Evolutionary conservation across 2,888 invertebrate species (phyloP).

Genomic region (Capitulum mitella): DNA sequence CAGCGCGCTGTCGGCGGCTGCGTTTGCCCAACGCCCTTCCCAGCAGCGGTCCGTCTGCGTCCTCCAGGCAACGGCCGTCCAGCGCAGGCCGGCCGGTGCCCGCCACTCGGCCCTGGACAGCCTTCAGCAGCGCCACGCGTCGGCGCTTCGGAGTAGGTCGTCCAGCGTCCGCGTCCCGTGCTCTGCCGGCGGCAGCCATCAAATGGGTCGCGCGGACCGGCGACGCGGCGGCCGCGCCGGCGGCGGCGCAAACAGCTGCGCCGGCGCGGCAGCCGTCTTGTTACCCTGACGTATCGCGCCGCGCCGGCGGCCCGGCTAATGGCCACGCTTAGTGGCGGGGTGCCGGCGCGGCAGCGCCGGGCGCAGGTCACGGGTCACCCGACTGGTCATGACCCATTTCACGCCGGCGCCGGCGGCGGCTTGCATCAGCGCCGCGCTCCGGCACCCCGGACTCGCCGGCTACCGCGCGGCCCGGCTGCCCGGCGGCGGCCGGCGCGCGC

Average conservation of each 20-base stretch:
- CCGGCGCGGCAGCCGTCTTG: background rate
- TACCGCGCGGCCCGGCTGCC: background rate
- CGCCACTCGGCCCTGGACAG: too few relatives aligned
- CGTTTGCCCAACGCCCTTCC: too few relatives aligned
- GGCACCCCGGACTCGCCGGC: background rate
- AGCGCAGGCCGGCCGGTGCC: too few relatives aligned
- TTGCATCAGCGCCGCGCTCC: background rate
- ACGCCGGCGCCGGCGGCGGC: background rate
- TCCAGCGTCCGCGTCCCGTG: too few relatives aligned
- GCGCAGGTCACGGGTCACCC: conserved; percentile 9
- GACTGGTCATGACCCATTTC: conserved; percentile 23
- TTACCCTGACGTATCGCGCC: conserved; percentile 2
- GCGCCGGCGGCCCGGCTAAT: background rate
- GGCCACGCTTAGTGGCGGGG: background rate
- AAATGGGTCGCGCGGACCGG: background rate
- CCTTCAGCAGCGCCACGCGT: too few relatives aligned
- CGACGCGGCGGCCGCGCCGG: background rate
- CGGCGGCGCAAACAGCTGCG: background rate
- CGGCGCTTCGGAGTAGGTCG: too few relatives aligned
- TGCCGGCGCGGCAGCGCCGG: background rate
- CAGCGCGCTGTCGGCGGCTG: too few relatives aligned
- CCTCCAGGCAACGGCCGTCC: background rate
- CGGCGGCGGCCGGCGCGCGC: too few relatives aligned
- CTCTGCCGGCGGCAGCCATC: background rate
- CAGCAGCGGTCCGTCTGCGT: too few relatives aligned